These are phyloP conservation scores for Apamea sordens DNA, from an alignment of 2,888 invertebrate species.

Conservation along the genomic window DNA sequence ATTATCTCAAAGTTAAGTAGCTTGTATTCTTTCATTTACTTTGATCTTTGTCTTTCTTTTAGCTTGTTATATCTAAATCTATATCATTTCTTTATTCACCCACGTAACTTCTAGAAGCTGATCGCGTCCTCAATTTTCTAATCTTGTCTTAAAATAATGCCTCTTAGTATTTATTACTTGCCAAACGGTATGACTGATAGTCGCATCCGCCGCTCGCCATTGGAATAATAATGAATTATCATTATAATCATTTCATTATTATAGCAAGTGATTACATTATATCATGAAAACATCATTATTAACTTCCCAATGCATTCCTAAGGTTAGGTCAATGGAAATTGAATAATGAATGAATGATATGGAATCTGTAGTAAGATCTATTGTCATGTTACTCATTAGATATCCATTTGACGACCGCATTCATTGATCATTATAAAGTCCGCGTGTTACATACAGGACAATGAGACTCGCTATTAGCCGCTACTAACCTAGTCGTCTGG, in stretches of 20 bases:
- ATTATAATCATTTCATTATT: constrained; percentile 42
- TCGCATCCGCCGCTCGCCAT: constrained; percentile 44
- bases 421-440: neutral
- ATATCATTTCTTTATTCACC: neutral
- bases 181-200: constrained; percentile 30
- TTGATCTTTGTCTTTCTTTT: neutral
- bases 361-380: constrained; percentile 5
- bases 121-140: neutral
- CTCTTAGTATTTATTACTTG: constrained; percentile 25
- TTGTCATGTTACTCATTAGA: constrained; percentile 4
- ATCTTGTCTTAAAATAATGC: constrained; percentile 14
- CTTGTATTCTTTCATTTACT: neutral
- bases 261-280: constrained; percentile 13
- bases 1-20: neutral
- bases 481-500: too few species aligned
- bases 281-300: constrained; percentile 27
- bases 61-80: neutral
- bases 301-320: constrained; percentile 4
- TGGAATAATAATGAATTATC: constrained; percentile 51
- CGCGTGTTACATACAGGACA: neutral
- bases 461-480: neutral
- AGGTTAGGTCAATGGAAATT: neutral
- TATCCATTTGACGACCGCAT: constrained; percentile 6
- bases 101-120: neutral
- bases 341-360: neutral